Percentiles rank a stretch among this genome's conserved stretches.
Conservation (phyloP, 1,140 invertebrate species). For the Drosophila funebris region DNA sequence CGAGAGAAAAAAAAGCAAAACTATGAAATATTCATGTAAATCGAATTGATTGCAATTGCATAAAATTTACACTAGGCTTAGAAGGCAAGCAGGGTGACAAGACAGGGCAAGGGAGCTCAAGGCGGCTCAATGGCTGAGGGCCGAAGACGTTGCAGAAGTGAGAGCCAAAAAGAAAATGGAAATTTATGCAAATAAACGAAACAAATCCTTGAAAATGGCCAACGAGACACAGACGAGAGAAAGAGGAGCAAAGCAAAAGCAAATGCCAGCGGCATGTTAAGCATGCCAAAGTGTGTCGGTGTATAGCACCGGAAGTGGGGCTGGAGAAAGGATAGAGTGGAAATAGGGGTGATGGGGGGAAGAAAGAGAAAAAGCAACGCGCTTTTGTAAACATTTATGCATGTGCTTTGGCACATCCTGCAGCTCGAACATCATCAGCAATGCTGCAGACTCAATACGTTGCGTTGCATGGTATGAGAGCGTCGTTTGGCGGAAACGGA, state of each 20-base stretch:
- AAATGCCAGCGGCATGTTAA: constrained; percentile 51
- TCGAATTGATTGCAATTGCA: constrained; percentile 80
- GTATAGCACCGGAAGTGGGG: too few relatives aligned
- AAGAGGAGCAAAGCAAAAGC: constrained; percentile 46
- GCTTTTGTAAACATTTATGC: constrained; percentile 52
- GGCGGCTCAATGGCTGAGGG: background rate
- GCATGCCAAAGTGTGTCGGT: constrained; percentile 25
- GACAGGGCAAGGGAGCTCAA: background rate
- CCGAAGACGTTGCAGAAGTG: background rate
- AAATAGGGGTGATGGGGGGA: background rate
- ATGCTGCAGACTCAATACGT: background rate
- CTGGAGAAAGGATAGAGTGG: background rate
- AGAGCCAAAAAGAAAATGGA: constrained; percentile 55
- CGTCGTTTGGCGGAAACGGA: constrained; percentile 56
- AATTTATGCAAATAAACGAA: constrained; percentile 82
- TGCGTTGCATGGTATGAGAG: background rate
- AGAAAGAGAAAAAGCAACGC: constrained; percentile 15
- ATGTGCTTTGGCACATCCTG: constrained; percentile 20
- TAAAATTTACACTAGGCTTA: constrained; percentile 64
- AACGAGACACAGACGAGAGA: constrained; percentile 5
- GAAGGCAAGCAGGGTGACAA: background rate
- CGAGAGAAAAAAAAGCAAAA: constrained; percentile 11
- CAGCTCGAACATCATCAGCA: constrained; percentile 37
- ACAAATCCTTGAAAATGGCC: constrained; percentile 73
- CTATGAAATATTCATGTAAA: constrained; percentile 73